phyloP scores from a whole-genome alignment of 2,888 invertebrate species.

The Elysia crispata region DNA sequence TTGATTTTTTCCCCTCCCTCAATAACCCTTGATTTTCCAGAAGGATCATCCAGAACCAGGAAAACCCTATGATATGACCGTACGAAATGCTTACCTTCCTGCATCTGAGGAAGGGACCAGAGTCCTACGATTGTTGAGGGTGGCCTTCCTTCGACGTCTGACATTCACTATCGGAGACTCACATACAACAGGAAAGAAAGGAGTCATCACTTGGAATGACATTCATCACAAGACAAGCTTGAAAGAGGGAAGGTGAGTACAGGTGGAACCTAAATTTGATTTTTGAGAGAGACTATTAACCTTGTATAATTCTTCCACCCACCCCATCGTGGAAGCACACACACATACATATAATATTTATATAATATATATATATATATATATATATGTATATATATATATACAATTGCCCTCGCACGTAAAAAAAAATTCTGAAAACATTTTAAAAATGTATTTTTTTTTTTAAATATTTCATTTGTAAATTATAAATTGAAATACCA shows the following conservation, averaged over 20 bases:
- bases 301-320: too few species aligned
- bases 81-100: constrained; percentile 30
- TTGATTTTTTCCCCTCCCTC: background rate
- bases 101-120: background rate
- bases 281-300: background rate
- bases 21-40: background rate
- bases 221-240: constrained; percentile 43
- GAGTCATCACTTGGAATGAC: constrained; percentile 35
- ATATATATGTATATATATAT: too few species aligned
- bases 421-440: too few species aligned
- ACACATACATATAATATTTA: too few species aligned
- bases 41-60: constrained; percentile 31
- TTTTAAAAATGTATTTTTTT: too few species aligned
- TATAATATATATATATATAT: too few species aligned
- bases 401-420: too few species aligned
- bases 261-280: background rate
- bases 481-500: too few species aligned
- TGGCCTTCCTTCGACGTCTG: constrained; percentile 29
- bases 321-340: too few species aligned
- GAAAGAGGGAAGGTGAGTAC: constrained; percentile 33
- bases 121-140: constrained; percentile 21
- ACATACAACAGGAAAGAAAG: background rate
- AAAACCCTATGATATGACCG: background rate
- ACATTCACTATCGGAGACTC: constrained; percentile 37
- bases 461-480: too few species aligned